Conservation (phyloP, 2,888 invertebrate species). For the Apodemia zela region DNA sequence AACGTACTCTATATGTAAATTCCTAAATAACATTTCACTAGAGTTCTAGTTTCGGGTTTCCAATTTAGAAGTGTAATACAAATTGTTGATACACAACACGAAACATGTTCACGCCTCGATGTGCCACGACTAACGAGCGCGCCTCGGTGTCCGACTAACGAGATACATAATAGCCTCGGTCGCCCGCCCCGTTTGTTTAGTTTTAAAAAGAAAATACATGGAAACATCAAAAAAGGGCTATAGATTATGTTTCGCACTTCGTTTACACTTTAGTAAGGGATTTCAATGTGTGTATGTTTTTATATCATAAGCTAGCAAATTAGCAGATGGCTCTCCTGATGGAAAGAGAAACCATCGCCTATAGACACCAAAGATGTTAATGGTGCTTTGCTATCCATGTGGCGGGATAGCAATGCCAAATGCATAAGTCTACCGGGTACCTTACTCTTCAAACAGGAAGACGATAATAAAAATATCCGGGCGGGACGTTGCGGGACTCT, state of each 20-base stretch:
- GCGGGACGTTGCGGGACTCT: too few relatives aligned
- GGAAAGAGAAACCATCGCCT: too few relatives aligned
- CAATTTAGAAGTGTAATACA: constrained; percentile 2
- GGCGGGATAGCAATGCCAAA: too few relatives aligned
- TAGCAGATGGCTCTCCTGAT: too few relatives aligned
- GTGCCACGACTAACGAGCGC: background rate
- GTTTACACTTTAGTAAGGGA: too few relatives aligned
- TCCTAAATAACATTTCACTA: background rate
- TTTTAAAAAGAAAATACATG: background rate
- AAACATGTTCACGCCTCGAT: background rate
- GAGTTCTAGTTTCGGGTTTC: background rate
- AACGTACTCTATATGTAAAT: constrained; percentile 5
- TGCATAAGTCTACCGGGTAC: too few relatives aligned
- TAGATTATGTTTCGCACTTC: background rate
- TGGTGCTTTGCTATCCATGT: too few relatives aligned
- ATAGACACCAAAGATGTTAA: too few relatives aligned
- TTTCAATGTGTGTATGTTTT: too few relatives aligned
- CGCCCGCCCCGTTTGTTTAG: background rate
- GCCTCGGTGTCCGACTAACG: background rate
- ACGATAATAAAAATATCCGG: too few relatives aligned
- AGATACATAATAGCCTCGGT: background rate
- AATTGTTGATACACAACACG: background rate
- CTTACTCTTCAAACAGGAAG: too few relatives aligned
- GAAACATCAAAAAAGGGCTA: background rate
- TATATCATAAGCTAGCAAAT: too few relatives aligned